Percentiles rank a stretch among this genome's conserved stretches.
Conservation (phyloP, 1,140 invertebrate species). For the Lanistes nyassanus region DNA sequence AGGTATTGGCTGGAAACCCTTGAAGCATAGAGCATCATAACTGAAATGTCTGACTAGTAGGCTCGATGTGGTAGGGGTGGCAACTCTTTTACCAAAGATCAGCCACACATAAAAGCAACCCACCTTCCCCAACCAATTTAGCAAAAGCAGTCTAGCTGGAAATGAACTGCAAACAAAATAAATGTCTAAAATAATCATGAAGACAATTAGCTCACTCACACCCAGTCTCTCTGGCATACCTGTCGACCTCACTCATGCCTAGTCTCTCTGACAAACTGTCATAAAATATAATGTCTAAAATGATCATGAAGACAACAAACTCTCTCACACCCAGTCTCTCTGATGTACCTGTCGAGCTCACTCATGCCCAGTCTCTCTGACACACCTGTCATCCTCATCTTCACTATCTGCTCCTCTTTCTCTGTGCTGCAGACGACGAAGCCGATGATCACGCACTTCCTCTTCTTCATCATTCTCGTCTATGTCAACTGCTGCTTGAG, state of each 20-base stretch:
- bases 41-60: too few relatives aligned
- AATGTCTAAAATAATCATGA: not conserved
- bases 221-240: constrained; percentile 25
- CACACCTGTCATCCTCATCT: constrained; percentile 55
- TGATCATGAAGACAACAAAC: not conserved
- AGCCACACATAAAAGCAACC: too few relatives aligned
- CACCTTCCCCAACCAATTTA: too few relatives aligned
- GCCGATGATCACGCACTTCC: constrained; percentile 50
- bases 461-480: constrained; percentile 37
- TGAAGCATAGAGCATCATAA: too few relatives aligned
- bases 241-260: constrained; percentile 46
- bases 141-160: too few relatives aligned
- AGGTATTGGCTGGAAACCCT: too few relatives aligned
- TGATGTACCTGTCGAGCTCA: constrained; percentile 39
- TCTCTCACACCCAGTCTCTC: not conserved
- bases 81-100: too few relatives aligned
- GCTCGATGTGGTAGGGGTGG: too few relatives aligned
- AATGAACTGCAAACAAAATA: too few relatives aligned
- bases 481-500: constrained; percentile 21
- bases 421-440: constrained; percentile 54
- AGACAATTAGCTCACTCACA: not conserved
- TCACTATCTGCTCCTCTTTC: constrained; percentile 33
- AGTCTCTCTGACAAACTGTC: not conserved
- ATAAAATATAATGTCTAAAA: not conserved
- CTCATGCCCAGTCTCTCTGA: not conserved